Percentiles rank a stretch among this genome's conserved stretches.
Conservation (phyloP, 1,140 invertebrate species). For the Cherax destructor region DNA sequence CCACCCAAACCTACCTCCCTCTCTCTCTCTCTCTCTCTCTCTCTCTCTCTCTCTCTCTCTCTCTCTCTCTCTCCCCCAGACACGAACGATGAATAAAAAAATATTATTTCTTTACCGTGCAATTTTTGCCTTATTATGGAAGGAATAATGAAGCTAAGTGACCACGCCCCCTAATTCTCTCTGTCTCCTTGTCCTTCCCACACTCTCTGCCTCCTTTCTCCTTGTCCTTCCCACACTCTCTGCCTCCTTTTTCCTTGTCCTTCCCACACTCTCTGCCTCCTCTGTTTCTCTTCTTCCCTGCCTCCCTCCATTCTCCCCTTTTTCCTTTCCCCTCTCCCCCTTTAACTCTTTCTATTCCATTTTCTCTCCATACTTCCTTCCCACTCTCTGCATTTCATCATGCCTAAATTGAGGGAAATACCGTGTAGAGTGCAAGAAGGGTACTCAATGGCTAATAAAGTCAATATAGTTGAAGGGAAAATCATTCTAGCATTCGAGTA, state of each 20-base stretch:
- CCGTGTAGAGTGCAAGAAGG: too few relatives aligned
- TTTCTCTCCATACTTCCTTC: slow-evolving; percentile 2
- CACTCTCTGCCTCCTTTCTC: background rate
- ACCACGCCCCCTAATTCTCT: background rate
- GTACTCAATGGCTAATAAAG: too few relatives aligned
- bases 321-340: background rate
- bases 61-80: background rate
- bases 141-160: background rate
- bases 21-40: too few relatives aligned
- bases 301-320: too few relatives aligned
- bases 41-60: too few relatives aligned
- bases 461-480: too few relatives aligned
- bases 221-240: background rate
- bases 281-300: background rate
- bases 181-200: too few relatives aligned
- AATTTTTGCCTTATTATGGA: background rate
- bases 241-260: background rate
- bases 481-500: too few relatives aligned
- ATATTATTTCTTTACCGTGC: background rate
- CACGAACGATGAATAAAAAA: background rate
- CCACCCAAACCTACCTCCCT: too few relatives aligned
- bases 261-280: background rate
- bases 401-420: too few relatives aligned
- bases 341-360: slow-evolving; percentile 13
- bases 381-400: too few relatives aligned